Percentiles rank a stretch among this genome's conserved stretches.
phyloP scores from a whole-genome alignment of 1,140 invertebrate species.

The Grapholita molesta region DNA sequence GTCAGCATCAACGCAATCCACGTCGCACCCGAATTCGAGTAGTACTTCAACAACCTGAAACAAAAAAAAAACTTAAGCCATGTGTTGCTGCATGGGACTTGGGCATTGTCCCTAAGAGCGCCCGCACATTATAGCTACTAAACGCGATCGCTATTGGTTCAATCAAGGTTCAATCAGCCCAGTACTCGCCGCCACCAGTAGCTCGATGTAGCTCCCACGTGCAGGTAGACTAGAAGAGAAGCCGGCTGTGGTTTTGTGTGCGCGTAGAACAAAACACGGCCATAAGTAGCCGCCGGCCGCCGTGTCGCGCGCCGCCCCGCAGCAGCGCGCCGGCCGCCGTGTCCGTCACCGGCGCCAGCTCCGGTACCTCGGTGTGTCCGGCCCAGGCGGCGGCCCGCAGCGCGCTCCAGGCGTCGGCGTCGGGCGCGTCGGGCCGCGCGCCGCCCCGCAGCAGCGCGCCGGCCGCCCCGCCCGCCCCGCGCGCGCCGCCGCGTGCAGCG shows the following conservation, averaged over 20 bases:
- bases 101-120: no score
- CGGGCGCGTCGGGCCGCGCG: slow-evolving; percentile 89
- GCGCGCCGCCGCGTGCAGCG: slow-evolving; percentile 89
- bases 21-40: slow-evolving; percentile 87
- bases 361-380: slow-evolving; percentile 89
- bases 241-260: no score
- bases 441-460: slow-evolving; percentile 81
- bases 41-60: slow-evolving; percentile 89
- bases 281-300: no score
- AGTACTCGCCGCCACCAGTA: no score
- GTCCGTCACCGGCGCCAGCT: not conserved
- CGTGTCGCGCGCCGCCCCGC: no score
- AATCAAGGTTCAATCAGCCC: no score
- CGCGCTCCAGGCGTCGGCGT: slow-evolving; percentile 94
- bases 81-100: no score
- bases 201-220: no score
- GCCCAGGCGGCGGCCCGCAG: slow-evolving; percentile 94
- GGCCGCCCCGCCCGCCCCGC: slow-evolving; percentile 88
- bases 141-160: no score
- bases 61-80: not conserved
- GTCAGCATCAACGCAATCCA: slow-evolving; percentile 89
- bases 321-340: not conserved
- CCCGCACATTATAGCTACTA: no score
- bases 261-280: no score
- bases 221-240: no score